Evolutionary conservation across 2,888 invertebrate genomes (phyloP).

Genomic region (Clistopyga incitator): DNA sequence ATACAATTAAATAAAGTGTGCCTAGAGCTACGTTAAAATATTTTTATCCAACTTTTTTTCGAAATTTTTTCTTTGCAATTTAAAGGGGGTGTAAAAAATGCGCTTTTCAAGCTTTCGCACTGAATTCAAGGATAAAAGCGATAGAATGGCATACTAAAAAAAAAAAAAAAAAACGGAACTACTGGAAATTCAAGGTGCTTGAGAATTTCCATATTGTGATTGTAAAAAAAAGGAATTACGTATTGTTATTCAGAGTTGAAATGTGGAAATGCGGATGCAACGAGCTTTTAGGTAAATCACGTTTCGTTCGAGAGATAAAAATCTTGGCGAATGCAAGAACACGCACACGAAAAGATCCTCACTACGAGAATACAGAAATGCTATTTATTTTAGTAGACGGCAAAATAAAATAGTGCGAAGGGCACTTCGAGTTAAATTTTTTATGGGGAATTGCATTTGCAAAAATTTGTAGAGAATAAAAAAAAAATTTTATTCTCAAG

Average conservation of each 20-base stretch:
- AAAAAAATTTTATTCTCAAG: too few relatives aligned
- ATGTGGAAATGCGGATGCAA: not conserved
- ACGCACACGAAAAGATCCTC: constrained; percentile 16
- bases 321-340: constrained; percentile 26
- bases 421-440: too few relatives aligned
- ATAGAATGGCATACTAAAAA: not conserved
- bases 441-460: too few relatives aligned
- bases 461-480: too few relatives aligned
- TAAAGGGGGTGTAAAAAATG: too few relatives aligned
- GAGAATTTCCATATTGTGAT: too few relatives aligned
- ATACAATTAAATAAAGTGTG: too few relatives aligned
- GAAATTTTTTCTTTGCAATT: too few relatives aligned
- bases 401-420: too few relatives aligned
- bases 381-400: not conserved
- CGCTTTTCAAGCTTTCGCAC: too few relatives aligned
- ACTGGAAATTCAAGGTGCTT: not conserved
- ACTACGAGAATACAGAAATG: not conserved
- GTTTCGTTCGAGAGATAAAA: constrained; percentile 31
- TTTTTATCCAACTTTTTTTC: too few relatives aligned
- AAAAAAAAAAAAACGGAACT: not conserved
- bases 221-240: constrained; percentile 17
- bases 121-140: not conserved
- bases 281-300: constrained; percentile 6
- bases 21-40: too few relatives aligned
- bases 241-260: not conserved